Evolutionary conservation across 2,113 vertebrate genomes (phyloP).

Genomic region (Neopipo cinnamomea): DNA sequence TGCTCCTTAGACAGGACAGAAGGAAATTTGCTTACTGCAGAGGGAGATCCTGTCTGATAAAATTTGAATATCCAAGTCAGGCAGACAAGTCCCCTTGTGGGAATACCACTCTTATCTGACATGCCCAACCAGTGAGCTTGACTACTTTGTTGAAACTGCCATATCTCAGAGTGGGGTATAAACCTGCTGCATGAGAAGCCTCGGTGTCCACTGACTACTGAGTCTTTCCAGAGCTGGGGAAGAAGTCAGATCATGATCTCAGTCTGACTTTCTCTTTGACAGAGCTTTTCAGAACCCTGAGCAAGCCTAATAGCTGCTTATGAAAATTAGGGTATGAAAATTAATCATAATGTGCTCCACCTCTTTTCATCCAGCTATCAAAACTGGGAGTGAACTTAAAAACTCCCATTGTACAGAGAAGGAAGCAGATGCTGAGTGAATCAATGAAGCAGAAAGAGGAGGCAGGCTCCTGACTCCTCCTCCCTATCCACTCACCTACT

Average conservation of each 20-base stretch:
- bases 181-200: background rate
- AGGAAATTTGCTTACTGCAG: background rate
- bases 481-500: background rate
- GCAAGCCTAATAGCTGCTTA: conserved; percentile 18
- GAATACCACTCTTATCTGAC: background rate
- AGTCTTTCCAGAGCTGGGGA: background rate
- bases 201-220: background rate
- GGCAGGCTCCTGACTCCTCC: background rate
- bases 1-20: background rate
- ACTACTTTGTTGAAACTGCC: background rate
- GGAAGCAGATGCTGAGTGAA: background rate
- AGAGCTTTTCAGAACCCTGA: conserved; percentile 18
- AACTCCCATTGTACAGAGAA: background rate
- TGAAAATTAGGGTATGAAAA: background rate
- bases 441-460: background rate
- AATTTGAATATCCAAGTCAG: conserved; percentile 30
- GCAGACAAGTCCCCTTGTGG: conserved; percentile 4
- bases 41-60: background rate
- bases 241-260: conserved; percentile 27
- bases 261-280: conserved; percentile 6
- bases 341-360: background rate
- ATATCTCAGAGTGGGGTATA: background rate
- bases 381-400: background rate
- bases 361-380: conserved; percentile 35
- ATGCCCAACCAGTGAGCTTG: background rate